Percentiles rank a stretch among this genome's conserved stretches.
Conservation (phyloP, 1,140 invertebrate species). For the Drosophila parvula region DNA sequence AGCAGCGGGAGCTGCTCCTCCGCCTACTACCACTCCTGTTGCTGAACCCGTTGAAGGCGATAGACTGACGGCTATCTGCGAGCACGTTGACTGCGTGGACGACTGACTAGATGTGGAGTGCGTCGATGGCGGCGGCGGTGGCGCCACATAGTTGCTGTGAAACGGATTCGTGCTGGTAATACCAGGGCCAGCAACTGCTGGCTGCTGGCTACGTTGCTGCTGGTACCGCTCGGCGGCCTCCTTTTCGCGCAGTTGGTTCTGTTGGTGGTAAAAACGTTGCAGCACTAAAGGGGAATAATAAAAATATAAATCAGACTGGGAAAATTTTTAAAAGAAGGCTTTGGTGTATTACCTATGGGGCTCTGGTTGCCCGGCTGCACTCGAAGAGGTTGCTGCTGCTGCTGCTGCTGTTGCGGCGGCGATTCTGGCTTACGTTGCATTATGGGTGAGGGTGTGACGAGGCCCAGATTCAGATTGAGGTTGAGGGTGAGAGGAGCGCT, state of each 20-base stretch:
- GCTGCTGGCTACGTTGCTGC: slow-evolving; percentile 12
- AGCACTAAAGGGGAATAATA: slow-evolving; percentile 61
- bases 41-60: slow-evolving; percentile 21
- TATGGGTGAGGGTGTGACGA: slow-evolving; percentile 51
- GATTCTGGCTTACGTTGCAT: slow-evolving; percentile 46
- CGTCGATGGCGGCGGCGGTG: slow-evolving; percentile 66
- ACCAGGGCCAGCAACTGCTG: slow-evolving; percentile 5
- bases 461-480: slow-evolving; percentile 17
- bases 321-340: background rate
- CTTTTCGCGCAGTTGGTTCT: slow-evolving; percentile 83
- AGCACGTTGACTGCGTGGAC: slow-evolving; percentile 79
- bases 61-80: slow-evolving; percentile 59
- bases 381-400: slow-evolving; percentile 59
- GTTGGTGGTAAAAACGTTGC: slow-evolving; percentile 85
- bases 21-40: background rate
- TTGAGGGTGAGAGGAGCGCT: background rate
- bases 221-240: slow-evolving; percentile 70
- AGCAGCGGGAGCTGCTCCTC: background rate
- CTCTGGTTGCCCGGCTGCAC: slow-evolving; percentile 81
- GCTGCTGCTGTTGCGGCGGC: slow-evolving; percentile 48
- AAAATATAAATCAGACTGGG: background rate
- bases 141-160: slow-evolving; percentile 75
- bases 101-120: slow-evolving; percentile 83
- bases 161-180: slow-evolving; percentile 73
- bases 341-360: slow-evolving; percentile 69